phyloP scores from a whole-genome alignment of 2,113 vertebrate genomes.

The Coregonus clupeaformis region DNA sequence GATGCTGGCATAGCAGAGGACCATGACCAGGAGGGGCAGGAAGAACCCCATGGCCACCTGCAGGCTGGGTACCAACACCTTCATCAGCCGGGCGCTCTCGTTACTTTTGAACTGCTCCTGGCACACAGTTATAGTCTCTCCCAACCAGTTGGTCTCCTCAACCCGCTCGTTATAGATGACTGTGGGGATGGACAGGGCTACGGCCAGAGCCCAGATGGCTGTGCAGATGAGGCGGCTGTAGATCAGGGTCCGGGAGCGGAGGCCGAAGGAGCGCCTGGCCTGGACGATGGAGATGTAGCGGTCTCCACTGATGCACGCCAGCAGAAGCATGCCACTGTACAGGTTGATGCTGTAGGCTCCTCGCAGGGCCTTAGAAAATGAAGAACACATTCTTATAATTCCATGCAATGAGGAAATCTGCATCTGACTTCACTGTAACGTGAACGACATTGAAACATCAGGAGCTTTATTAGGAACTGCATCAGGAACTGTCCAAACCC shows the following conservation, averaged over 20 bases:
- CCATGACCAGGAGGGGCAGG: constrained; percentile 82
- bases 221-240: constrained; percentile 77
- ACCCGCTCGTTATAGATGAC: constrained; percentile 70
- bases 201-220: constrained; percentile 75
- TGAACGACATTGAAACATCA: too few relatives aligned
- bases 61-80: constrained; percentile 77
- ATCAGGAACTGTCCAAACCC: too few relatives aligned
- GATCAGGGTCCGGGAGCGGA: constrained; percentile 62
- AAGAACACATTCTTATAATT: too few relatives aligned
- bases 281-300: constrained; percentile 90
- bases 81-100: constrained; percentile 64
- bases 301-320: constrained; percentile 87
- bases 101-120: constrained; percentile 59
- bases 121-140: constrained; percentile 57
- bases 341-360: constrained; percentile 88
- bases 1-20: constrained; percentile 81
- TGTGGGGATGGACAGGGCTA: constrained; percentile 76
- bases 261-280: constrained; percentile 79
- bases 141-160: accelerated
- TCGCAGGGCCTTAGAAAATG: constrained; percentile 48
- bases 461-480: too few relatives aligned
- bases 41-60: constrained; percentile 86
- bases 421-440: too few relatives aligned
- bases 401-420: too few relatives aligned
- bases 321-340: constrained; percentile 88